Evolutionary conservation across 2,888 invertebrate species (phyloP).

Genomic region (Cheilosia impressa): DNA sequence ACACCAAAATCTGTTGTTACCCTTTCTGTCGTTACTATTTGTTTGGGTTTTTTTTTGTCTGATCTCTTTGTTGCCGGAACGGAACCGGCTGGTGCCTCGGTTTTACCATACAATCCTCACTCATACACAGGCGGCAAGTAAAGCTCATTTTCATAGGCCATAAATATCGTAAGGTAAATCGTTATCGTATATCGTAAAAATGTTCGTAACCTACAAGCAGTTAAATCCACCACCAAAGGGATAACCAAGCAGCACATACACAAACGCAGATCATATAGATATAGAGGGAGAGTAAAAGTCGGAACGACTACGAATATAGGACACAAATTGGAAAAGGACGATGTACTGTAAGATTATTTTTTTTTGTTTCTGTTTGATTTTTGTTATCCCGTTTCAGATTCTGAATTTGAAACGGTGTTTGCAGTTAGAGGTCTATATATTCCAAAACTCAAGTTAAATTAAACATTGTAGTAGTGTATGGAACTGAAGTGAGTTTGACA

Average conservation of each 20-base stretch:
- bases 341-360: constrained; percentile 43
- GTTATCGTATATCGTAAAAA: constrained; percentile 75
- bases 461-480: too few relatives aligned
- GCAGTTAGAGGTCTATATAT: too few relatives aligned
- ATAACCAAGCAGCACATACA: constrained; percentile 27
- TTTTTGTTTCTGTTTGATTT: neutral
- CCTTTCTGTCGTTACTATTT: constrained; percentile 17
- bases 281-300: constrained; percentile 46
- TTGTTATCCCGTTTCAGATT: too few relatives aligned
- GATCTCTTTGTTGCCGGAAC: constrained; percentile 65
- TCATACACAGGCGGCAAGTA: constrained; percentile 36
- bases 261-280: constrained; percentile 42
- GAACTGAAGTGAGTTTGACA: too few relatives aligned
- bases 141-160: constrained; percentile 74
- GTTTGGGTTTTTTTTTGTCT: neutral
- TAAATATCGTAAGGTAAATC: constrained; percentile 74
- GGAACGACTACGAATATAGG: constrained; percentile 17
- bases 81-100: constrained; percentile 63
- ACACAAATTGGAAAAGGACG: constrained; percentile 17
- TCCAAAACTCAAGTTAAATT: too few relatives aligned
- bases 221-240: constrained; percentile 64
- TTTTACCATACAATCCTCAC: constrained; percentile 47
- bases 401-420: too few relatives aligned
- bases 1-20: constrained; percentile 48
- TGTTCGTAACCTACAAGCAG: constrained; percentile 76